These are phyloP conservation scores for Phocides pigmalion DNA, from an alignment of 1,140 invertebrate genomes.

Conservation along the genomic window DNA sequence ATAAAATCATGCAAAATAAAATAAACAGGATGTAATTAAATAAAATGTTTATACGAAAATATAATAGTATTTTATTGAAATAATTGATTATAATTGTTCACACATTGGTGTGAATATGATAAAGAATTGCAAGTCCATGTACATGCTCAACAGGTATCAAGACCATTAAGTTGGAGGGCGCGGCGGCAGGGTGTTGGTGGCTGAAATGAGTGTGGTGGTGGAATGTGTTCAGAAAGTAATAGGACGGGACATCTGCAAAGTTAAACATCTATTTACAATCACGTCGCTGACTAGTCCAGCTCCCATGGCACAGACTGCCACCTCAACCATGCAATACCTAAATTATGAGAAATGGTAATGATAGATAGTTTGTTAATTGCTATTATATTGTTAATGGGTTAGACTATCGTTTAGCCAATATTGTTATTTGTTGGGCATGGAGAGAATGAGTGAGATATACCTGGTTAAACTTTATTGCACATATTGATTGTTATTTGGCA, in stretches of 20 bases:
- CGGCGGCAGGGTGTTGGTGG: not conserved
- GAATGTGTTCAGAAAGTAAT: not conserved
- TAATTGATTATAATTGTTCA: not conserved
- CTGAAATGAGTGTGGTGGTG: not conserved
- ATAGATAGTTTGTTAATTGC: not conserved
- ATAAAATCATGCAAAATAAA: no score
- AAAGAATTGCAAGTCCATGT: not conserved
- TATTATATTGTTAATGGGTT: not conserved
- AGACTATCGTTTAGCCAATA: not conserved
- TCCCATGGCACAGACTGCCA: not conserved
- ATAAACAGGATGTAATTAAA: no score
- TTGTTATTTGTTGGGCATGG: not conserved
- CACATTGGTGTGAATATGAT: not conserved
- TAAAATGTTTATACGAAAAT: not conserved
- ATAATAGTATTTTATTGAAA: not conserved
- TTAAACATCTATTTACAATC: constrained; percentile 3
- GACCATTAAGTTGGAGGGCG: not conserved
- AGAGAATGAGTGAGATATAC: not conserved
- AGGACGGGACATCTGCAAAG: constrained; percentile 1
- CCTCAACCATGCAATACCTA: not conserved
- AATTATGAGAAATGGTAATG: not conserved
- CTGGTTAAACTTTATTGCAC: no score
- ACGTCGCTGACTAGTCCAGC: not conserved
- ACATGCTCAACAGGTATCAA: not conserved
- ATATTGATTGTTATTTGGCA: no score